Conservation (phyloP, 1,140 invertebrate genomes). For the Fopius arisanus region DNA sequence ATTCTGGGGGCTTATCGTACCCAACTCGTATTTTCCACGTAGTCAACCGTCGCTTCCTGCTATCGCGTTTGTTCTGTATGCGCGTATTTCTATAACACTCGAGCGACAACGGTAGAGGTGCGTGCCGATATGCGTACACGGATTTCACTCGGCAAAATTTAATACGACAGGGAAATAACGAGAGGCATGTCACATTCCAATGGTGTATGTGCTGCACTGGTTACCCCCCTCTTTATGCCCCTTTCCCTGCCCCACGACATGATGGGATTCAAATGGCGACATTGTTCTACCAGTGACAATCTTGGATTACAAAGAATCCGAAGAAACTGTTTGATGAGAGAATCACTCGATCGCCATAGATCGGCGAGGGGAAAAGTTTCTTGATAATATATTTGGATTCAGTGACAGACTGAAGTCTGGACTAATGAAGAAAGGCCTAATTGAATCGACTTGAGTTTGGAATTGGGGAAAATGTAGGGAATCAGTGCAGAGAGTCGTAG, state of each 20-base stretch:
- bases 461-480: background rate
- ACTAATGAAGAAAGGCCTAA: too few species aligned
- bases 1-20: conserved; percentile 26
- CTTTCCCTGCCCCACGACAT: background rate
- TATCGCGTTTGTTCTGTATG: conserved; percentile 25
- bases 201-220: background rate
- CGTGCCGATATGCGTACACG: conserved; percentile 8
- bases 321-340: background rate
- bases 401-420: too few species aligned
- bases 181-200: conserved; percentile 3
- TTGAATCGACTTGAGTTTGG: background rate
- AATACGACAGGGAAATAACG: conserved; percentile 9
- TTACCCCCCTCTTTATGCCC: background rate
- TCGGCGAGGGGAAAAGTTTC: too few species aligned
- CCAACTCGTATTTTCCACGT: conserved; percentile 33
- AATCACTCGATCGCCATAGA: background rate
- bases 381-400: too few species aligned
- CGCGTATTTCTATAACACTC: conserved; percentile 8
- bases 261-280: background rate
- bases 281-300: background rate
- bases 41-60: conserved; percentile 28
- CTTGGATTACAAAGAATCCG: background rate
- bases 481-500: background rate
- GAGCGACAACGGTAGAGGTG: background rate
- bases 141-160: conserved; percentile 6